Conservation (phyloP, 2,888 invertebrate species). For the Drosophila yooni region DNA sequence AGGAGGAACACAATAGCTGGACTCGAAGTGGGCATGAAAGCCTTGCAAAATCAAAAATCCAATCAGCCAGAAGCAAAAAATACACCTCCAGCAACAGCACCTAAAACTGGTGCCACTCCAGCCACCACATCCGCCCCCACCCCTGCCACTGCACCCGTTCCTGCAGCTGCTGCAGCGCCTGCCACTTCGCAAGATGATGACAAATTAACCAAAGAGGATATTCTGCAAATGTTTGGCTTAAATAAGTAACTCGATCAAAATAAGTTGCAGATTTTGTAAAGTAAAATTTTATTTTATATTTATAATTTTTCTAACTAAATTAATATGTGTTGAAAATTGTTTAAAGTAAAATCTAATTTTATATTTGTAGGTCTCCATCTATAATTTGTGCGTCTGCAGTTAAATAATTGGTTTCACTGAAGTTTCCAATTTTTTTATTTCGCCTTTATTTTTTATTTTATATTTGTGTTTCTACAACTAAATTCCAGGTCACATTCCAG, state of each 20-base stretch:
- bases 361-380: neutral
- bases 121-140: neutral
- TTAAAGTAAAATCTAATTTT: neutral
- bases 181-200: constrained; percentile 22
- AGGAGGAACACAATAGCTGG: constrained; percentile 14
- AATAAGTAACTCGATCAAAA: constrained; percentile 10
- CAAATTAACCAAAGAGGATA: constrained; percentile 62
- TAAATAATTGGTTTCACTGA: too few relatives aligned
- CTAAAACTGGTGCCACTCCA: neutral
- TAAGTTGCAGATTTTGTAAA: neutral
- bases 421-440: too few relatives aligned
- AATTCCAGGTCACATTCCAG: neutral
- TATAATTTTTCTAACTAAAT: neutral
- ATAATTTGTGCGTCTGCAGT: too few relatives aligned
- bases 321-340: neutral
- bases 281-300: neutral
- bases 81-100: neutral
- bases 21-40: neutral
- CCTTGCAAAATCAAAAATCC: neutral
- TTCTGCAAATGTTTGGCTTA: constrained; percentile 60
- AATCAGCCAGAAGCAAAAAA: neutral
- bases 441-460: too few relatives aligned
- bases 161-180: neutral
- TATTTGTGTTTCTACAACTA: neutral
- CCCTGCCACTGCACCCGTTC: neutral